Conservation (phyloP, 2,113 vertebrate species). For the Zosterops lateralis region DNA sequence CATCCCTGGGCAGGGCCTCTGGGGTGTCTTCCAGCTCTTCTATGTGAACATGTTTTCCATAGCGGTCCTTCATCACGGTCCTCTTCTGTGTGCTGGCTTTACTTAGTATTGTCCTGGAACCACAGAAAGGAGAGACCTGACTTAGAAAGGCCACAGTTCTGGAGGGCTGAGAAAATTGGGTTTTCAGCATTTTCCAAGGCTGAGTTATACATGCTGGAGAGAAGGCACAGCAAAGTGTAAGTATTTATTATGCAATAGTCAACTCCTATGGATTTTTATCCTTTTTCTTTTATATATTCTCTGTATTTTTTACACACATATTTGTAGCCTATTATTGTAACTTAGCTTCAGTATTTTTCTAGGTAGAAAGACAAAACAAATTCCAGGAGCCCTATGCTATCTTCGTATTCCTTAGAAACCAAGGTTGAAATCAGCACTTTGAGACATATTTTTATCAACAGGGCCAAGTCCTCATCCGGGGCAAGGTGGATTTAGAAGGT, state of each 20-base stretch:
- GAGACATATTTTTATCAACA: not conserved
- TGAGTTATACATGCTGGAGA: not conserved
- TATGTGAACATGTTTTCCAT: constrained; percentile 82
- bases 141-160: not conserved
- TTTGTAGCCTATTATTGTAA: not conserved
- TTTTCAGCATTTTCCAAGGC: not conserved
- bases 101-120: constrained; percentile 85
- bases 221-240: not conserved
- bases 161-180: no score
- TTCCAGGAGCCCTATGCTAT: not conserved
- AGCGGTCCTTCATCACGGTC: constrained; percentile 90
- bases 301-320: not conserved
- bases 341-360: not conserved
- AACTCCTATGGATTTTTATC: not conserved
- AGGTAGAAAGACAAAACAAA: not conserved
- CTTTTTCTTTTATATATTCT: not conserved
- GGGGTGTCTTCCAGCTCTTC: constrained; percentile 87
- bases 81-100: constrained; percentile 89
- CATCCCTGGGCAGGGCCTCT: constrained; percentile 80
- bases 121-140: not conserved
- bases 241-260: no score
- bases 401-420: not conserved
- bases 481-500: not conserved
- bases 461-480: accelerated
- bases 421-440: not conserved